Base-by-base conservation (phyloP, 2,113 vertebrate species). In the Aegithalos caudatus region DNA sequence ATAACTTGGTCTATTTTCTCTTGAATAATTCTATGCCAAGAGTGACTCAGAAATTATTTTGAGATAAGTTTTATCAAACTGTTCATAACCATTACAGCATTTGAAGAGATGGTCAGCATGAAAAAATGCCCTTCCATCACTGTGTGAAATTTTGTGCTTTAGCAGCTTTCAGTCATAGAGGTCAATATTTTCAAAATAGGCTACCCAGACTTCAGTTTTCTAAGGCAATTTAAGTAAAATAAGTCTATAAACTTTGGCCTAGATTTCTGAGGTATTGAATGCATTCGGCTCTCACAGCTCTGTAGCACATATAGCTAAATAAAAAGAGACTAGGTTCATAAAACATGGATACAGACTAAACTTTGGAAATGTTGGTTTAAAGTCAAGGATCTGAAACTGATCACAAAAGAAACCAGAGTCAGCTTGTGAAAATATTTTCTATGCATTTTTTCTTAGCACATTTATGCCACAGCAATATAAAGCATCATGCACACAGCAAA, bases 351-450 rank as follows among this genome's bases (percentile, higher is more conserved):
- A 61, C 10, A 89, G 70, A 91, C n/a, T 88, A 79, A 95, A 94
- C 44, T 94, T 92, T 33, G 25, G 50, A 89, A 91, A 91, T 58
- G 66, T n/a, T 90, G 33, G 16, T 80, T 93, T 81, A 67, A 84
- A 84, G 83, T 79, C 53, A 89, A 79, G 81, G 57, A 92, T 81
- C 74, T 89, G 48, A 92, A 92, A 86, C 37, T 0, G 3, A 87
- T 86, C 85, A 77, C 85, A 82, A 88, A 88, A 94, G 58, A 88
- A 88, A 65, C 48, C 21, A 57, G 24, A 69, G 83, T 51, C 24
- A 14, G 81, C 62, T 82, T 76, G 47, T 82, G 44, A 91, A 95
- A 96, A 94, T 92, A 92, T 90, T 82, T 90, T 77, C 82, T 40
- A 16, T 58, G 82, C 53, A 79, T 62, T 91, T 95, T 91, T 77